Conservation (phyloP, 2,797 vertebrate genomes). For the Crypturellus tataupa region DNA sequence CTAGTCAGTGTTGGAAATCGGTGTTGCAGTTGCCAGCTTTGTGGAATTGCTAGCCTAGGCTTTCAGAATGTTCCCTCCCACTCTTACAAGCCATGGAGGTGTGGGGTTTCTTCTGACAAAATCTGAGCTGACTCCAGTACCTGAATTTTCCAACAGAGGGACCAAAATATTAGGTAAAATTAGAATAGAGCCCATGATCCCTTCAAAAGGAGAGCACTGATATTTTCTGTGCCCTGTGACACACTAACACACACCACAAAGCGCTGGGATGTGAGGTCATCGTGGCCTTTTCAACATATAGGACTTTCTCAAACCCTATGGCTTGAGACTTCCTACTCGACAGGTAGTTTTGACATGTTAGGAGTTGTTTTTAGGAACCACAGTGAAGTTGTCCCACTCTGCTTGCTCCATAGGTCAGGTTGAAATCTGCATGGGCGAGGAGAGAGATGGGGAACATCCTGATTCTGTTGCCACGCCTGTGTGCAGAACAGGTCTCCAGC, state of each 20-base stretch:
- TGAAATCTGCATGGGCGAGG: not conserved
- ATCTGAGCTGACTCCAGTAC: not conserved
- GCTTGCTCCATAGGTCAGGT: not conserved
- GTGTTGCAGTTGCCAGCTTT: not conserved
- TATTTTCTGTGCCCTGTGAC: not conserved
- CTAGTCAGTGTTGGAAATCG: not conserved
- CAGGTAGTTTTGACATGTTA: not conserved
- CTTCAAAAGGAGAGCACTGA: not conserved
- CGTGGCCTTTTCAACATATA: not conserved
- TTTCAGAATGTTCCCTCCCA: not conserved
- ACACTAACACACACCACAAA: not conserved
- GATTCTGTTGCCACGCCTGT: not conserved
- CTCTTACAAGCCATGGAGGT: not conserved
- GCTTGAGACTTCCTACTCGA: not conserved
- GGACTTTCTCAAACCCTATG: not conserved
- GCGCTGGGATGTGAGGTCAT: fast-evolving
- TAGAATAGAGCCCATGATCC: not conserved
- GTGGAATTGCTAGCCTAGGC: not conserved
- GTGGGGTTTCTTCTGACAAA: not conserved
- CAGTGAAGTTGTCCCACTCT: not conserved
- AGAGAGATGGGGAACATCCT: not conserved
- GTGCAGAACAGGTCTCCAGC: not conserved
- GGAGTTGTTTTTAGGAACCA: not conserved
- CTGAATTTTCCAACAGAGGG: not conserved
- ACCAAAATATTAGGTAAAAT: not conserved